Conservation (phyloP, 2,113 vertebrate species). For the Menidia beryllina region DNA sequence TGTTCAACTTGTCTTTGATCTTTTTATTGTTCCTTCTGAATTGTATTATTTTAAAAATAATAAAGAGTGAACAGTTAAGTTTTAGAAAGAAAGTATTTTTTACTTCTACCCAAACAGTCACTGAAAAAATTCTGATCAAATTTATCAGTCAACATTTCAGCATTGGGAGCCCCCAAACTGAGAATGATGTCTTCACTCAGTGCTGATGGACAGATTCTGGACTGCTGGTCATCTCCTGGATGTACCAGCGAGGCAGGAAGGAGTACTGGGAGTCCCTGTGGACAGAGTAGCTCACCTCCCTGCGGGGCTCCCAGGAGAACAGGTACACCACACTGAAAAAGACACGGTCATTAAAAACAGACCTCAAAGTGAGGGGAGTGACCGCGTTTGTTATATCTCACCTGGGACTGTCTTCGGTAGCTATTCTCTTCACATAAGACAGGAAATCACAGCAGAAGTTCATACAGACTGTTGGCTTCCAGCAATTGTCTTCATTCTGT, state of each 20-base stretch:
- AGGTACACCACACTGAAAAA: slow-evolving; percentile 85
- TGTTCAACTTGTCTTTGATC: slow-evolving; percentile 15
- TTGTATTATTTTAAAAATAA: slow-evolving; percentile 35
- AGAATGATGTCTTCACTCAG: slow-evolving; percentile 4
- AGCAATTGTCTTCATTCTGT: slow-evolving; percentile 87
- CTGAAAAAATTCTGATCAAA: not conserved
- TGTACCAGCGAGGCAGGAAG: slow-evolving; percentile 88
- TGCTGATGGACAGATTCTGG: slow-evolving; percentile 17
- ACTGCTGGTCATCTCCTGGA: slow-evolving; percentile 74
- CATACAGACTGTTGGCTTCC: slow-evolving; percentile 93
- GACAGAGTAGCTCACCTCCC: slow-evolving; percentile 85
- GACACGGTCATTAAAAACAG: slow-evolving; percentile 1
- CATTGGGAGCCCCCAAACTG: slow-evolving; percentile 8
- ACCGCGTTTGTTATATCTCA: slow-evolving; percentile 66
- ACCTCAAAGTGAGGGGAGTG: not conserved
- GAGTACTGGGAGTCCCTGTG: slow-evolving; percentile 81
- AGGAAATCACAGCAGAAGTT: slow-evolving; percentile 93
- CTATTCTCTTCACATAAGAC: slow-evolving; percentile 83
- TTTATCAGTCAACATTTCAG: not conserved
- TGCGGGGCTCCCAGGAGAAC: slow-evolving; percentile 86
- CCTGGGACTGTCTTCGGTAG: slow-evolving; percentile 86
- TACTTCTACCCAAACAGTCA: slow-evolving; percentile 24
- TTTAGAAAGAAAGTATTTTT: not conserved
- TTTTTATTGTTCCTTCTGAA: slow-evolving; percentile 34
- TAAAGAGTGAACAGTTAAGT: slow-evolving; percentile 42